These are phyloP conservation scores for Herminia tarsipennalis DNA, from an alignment of 2,888 invertebrate genomes.

Conservation along the genomic window DNA sequence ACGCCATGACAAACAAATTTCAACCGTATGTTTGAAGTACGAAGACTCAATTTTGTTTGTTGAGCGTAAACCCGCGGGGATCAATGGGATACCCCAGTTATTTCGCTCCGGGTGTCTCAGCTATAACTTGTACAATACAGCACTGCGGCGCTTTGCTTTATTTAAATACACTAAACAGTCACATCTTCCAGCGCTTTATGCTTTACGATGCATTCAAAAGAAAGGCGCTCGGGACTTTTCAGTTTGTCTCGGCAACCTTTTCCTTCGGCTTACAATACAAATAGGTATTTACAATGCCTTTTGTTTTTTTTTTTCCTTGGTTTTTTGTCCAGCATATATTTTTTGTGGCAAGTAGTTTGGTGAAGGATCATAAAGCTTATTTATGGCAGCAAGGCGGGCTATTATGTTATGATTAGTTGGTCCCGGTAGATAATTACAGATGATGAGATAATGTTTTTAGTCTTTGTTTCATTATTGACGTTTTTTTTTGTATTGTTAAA, in stretches of 20 bases:
- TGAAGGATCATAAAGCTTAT: constrained; percentile 66
- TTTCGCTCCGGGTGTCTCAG: constrained; percentile 70
- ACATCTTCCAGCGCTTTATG: constrained; percentile 57
- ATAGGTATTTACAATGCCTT: constrained; percentile 72
- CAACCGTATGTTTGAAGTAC: constrained; percentile 1
- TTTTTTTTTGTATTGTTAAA: constrained; percentile 35
- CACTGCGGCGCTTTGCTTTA: constrained; percentile 54
- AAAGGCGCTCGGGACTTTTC: constrained; percentile 71
- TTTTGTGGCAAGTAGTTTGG: constrained; percentile 62
- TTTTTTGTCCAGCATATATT: constrained; percentile 58
- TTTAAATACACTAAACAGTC: constrained; percentile 27
- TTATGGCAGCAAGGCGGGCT: constrained; percentile 67
- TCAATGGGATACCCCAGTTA: constrained; percentile 75
- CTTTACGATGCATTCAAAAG: constrained; percentile 40
- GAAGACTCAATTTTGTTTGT: constrained; percentile 41
- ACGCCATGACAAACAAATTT: constrained; percentile 22
- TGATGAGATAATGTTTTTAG: constrained; percentile 61
- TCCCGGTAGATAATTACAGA: constrained; percentile 70
- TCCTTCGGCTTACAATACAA: constrained; percentile 56
- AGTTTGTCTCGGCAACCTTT: constrained; percentile 67
- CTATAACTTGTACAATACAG: constrained; percentile 55
- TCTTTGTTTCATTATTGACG: constrained; percentile 49
- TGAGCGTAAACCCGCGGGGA: constrained; percentile 49
- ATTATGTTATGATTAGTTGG: constrained; percentile 74
- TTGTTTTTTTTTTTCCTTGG: constrained; percentile 52